These are phyloP conservation scores for Timema podura DNA, from an alignment of 2,888 invertebrate species.

Conservation along the genomic window DNA sequence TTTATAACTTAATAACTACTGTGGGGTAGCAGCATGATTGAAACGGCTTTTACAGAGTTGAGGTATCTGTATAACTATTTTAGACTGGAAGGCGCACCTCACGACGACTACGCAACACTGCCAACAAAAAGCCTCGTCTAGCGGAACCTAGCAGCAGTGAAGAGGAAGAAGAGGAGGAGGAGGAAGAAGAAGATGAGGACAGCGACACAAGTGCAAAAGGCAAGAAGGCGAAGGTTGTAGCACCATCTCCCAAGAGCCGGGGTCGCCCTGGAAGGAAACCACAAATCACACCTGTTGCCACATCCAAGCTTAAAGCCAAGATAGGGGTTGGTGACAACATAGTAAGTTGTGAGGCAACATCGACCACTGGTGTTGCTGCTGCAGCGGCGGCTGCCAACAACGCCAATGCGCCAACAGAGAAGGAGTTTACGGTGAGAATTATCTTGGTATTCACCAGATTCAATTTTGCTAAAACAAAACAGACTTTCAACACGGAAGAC, in stretches of 20 bases:
- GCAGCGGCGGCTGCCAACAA: not conserved
- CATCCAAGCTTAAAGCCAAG: constrained; percentile 18
- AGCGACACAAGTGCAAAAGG: constrained; percentile 24
- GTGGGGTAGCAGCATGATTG: constrained; percentile 1
- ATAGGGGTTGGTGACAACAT: constrained; percentile 16
- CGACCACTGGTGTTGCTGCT: constrained; percentile 22
- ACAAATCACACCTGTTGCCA: constrained; percentile 14
- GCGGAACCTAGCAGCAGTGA: constrained; percentile 27
- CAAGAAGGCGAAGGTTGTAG: constrained; percentile 31
- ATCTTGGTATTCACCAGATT: no score
- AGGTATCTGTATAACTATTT: no score
- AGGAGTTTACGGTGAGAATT: constrained; percentile 34
- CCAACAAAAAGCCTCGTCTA: constrained; percentile 26
- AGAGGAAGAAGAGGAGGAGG: constrained; percentile 30
- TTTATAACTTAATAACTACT: not conserved
- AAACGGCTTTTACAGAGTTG: no score
- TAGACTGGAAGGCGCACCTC: constrained; percentile 22
- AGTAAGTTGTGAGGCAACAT: constrained; percentile 25
- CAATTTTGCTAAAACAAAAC: no score
- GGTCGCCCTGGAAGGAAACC: constrained; percentile 18
- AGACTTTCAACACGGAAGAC: no score
- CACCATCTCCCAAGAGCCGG: constrained; percentile 8
- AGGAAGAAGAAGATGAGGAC: constrained; percentile 30
- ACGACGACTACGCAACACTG: constrained; percentile 22
- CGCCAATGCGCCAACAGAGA: constrained; percentile 24